phyloP scores from a whole-genome alignment of 2,888 invertebrate genomes.

The Lacanobia oleracea region DNA sequence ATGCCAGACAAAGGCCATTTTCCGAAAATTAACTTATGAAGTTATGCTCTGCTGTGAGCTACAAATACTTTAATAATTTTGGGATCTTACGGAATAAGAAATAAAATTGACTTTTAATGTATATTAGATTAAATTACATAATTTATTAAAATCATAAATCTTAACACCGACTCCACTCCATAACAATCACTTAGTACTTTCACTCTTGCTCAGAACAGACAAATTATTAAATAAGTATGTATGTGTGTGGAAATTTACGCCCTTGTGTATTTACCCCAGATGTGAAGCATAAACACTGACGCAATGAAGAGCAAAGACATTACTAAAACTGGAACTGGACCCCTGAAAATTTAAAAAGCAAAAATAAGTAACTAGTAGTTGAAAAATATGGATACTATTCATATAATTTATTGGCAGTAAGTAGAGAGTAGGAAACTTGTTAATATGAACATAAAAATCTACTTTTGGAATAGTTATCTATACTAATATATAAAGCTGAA shows the following conservation, averaged over 20 bases:
- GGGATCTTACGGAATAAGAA: slow-evolving; percentile 35
- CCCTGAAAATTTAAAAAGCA: slow-evolving; percentile 91
- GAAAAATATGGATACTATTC: not conserved
- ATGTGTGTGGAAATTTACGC: slow-evolving; percentile 82
- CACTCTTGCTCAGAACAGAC: slow-evolving; percentile 68
- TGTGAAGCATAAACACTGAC: slow-evolving; percentile 99
- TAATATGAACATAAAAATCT: not conserved
- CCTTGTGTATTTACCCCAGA: slow-evolving; percentile 99
- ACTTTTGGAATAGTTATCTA: too few species aligned
- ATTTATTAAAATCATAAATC: slow-evolving; percentile 72
- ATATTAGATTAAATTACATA: slow-evolving; percentile 78
- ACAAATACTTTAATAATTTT: not conserved
- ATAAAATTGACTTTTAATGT: slow-evolving; percentile 52
- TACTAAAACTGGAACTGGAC: slow-evolving; percentile 99
- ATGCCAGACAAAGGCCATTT: not conserved
- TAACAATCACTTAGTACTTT: slow-evolving; percentile 67
- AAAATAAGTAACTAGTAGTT: not conserved
- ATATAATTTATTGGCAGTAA: not conserved
- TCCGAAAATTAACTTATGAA: not conserved
- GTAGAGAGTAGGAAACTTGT: not conserved
- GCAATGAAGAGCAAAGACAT: slow-evolving; percentile 99
- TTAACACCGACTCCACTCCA: slow-evolving; percentile 68
- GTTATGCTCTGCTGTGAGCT: not conserved
- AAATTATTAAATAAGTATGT: slow-evolving; percentile 39
- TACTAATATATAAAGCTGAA: too few species aligned